A percentile compares a stretch with the other conserved stretches of the same genome.
Conservation (phyloP, 2,888 invertebrate species). For the Drosophila mimetica region DNA sequence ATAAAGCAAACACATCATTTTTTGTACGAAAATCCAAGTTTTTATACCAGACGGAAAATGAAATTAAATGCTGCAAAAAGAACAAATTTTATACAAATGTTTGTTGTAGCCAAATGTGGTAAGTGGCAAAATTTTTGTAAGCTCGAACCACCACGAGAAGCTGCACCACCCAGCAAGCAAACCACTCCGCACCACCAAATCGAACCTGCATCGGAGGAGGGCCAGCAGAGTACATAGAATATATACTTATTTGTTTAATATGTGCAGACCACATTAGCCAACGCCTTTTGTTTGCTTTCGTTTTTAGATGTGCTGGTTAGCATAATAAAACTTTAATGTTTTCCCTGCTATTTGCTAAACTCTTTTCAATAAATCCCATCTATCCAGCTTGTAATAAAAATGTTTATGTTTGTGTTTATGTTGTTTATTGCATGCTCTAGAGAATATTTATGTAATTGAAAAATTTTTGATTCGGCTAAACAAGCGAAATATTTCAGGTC, state of each 20-base stretch:
- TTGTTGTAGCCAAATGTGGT: slow-evolving; percentile 65
- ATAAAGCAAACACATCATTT: slow-evolving; percentile 35
- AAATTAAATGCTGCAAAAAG: slow-evolving; percentile 17
- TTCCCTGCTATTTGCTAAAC: slow-evolving; percentile 14
- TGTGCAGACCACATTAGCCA: slow-evolving; percentile 12
- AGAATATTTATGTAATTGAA: not conserved
- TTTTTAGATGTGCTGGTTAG: slow-evolving; percentile 7
- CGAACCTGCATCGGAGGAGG: slow-evolving; percentile 6
- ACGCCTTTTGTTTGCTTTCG: slow-evolving; percentile 18
- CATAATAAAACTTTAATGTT: slow-evolving; percentile 17
- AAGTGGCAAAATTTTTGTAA: slow-evolving; percentile 75
- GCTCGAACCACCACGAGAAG: slow-evolving; percentile 22
- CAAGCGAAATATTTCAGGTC: not conserved
- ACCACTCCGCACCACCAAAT: slow-evolving; percentile 15
- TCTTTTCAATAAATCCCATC: slow-evolving; percentile 1
- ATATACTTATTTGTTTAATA: slow-evolving; percentile 16
- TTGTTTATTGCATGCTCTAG: slow-evolving; percentile 28
- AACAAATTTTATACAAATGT: not conserved
- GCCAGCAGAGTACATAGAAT: slow-evolving; percentile 24
- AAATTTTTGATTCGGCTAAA: slow-evolving; percentile 9
- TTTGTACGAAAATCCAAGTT: slow-evolving; percentile 63
- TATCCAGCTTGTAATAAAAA: slow-evolving; percentile 2
- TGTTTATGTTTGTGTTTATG: slow-evolving; percentile 4
- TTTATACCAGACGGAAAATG: slow-evolving; percentile 48
- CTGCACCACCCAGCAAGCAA: slow-evolving; percentile 36